Conservation (phyloP, 2,797 vertebrate species). For the Coracias cyanogaster region DNA sequence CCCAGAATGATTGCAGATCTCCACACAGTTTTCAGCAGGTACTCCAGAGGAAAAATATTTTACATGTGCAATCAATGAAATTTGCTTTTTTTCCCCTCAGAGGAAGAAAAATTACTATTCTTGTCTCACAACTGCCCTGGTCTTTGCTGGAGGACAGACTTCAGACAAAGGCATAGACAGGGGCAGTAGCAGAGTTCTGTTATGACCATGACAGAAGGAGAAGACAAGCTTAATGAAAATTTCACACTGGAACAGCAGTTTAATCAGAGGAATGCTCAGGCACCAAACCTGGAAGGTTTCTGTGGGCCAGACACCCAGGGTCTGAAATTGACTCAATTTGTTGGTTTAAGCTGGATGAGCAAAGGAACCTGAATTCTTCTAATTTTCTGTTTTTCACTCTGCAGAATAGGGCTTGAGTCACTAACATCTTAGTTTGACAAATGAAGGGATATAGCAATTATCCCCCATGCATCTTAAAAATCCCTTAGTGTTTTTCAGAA, state of each 20-base stretch:
- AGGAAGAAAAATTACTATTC: background rate
- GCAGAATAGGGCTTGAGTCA: background rate
- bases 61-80: background rate
- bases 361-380: background rate
- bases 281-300: background rate
- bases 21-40: background rate
- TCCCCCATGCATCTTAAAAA: background rate
- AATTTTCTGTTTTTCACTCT: background rate
- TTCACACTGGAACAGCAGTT: background rate
- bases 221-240: background rate
- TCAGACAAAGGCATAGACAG: background rate
- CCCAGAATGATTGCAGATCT: background rate
- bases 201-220: background rate
- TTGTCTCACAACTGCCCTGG: background rate
- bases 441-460: background rate
- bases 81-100: background rate
- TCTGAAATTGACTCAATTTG: background rate
- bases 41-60: background rate
- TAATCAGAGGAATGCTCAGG: background rate
- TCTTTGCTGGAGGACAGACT: background rate
- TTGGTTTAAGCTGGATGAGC: background rate
- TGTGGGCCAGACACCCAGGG: background rate
- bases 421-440: background rate
- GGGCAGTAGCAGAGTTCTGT: background rate
- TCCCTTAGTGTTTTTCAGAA: background rate